Percentiles rank a stretch among this genome's conserved stretches.
phyloP scores from a whole-genome alignment of 2,888 invertebrate genomes.

The Nemapogon koenigi region DNA sequence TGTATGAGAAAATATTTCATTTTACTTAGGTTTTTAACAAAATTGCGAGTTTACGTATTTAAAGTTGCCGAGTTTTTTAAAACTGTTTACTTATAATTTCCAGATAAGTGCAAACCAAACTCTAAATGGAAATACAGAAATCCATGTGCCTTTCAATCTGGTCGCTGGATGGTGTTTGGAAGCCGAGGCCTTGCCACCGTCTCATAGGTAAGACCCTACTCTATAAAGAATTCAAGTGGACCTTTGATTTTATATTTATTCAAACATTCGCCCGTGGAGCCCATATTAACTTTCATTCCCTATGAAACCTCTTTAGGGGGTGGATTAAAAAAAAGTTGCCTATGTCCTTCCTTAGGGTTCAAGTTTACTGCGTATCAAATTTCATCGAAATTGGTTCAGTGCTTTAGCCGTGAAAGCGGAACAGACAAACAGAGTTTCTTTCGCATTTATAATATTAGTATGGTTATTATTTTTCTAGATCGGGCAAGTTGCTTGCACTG shows the following conservation, averaged over 20 bases:
- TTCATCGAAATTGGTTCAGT: no score
- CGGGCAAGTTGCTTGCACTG: slow-evolving; percentile 86
- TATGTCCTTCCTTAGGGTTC: no score
- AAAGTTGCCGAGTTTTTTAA: no score
- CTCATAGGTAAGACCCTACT: slow-evolving; percentile 66
- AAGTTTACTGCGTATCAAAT: no score
- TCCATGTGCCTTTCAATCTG: slow-evolving; percentile 77
- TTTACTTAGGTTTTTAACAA: slow-evolving; percentile 2
- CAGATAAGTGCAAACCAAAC: slow-evolving; percentile 61
- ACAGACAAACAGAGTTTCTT: not conserved
- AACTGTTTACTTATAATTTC: slow-evolving; percentile 21
- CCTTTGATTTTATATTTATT: not conserved
- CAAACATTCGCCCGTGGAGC: no score
- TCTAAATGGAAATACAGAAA: slow-evolving; percentile 57
- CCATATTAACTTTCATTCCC: no score
- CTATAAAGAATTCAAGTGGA: no score
- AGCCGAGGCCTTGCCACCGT: slow-evolving; percentile 76
- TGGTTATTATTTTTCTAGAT: slow-evolving; percentile 26
- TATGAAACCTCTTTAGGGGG: no score
- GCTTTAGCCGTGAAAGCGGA: no score
- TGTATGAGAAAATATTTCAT: no score
- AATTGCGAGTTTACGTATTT: slow-evolving; percentile 8
- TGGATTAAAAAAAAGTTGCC: no score
- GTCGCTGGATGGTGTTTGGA: slow-evolving; percentile 96
- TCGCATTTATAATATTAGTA: not conserved